Conservation (phyloP, 2,888 invertebrate genomes). For the Gisinianus flammeolus region DNA sequence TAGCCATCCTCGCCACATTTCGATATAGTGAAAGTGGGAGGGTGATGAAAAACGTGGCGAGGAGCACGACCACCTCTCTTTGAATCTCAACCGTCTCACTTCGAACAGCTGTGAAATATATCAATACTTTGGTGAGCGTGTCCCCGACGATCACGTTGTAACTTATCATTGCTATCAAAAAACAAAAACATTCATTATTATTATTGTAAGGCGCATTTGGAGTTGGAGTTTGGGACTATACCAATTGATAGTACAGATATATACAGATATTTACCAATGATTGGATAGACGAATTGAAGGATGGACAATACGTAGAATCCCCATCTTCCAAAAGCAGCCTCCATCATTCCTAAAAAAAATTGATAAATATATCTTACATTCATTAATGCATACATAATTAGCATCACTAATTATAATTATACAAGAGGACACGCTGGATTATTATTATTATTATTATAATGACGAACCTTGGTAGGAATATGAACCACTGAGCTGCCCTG, state of each 20-base stretch:
- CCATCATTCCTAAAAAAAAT: slow-evolving; percentile 67
- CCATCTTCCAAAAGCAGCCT: slow-evolving; percentile 77
- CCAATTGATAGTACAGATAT: too few species aligned
- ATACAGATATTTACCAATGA: slow-evolving; percentile 72
- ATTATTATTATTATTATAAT: not conserved
- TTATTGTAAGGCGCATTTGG: too few species aligned
- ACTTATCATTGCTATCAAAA: slow-evolving; percentile 62
- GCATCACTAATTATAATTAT: too few species aligned
- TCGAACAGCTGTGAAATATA: slow-evolving; percentile 70
- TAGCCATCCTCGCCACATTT: slow-evolving; percentile 74
- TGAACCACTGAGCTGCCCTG: slow-evolving; percentile 77
- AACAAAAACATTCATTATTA: not conserved
- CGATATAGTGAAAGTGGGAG: slow-evolving; percentile 80
- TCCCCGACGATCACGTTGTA: slow-evolving; percentile 88
- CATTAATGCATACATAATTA: too few species aligned
- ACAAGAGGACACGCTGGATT: too few species aligned
- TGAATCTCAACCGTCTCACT: slow-evolving; percentile 68
- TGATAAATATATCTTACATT: too few species aligned
- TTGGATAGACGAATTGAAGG: slow-evolving; percentile 82
- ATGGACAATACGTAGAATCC: slow-evolving; percentile 77
- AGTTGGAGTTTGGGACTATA: too few species aligned
- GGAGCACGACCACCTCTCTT: slow-evolving; percentile 72
- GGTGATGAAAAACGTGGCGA: slow-evolving; percentile 75
- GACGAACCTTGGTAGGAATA: slow-evolving; percentile 71
- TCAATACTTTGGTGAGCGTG: slow-evolving; percentile 79